These are phyloP conservation scores for Hyperoplus lanceolatus DNA, from an alignment of 2,797 vertebrate species.

Conservation along the genomic window DNA sequence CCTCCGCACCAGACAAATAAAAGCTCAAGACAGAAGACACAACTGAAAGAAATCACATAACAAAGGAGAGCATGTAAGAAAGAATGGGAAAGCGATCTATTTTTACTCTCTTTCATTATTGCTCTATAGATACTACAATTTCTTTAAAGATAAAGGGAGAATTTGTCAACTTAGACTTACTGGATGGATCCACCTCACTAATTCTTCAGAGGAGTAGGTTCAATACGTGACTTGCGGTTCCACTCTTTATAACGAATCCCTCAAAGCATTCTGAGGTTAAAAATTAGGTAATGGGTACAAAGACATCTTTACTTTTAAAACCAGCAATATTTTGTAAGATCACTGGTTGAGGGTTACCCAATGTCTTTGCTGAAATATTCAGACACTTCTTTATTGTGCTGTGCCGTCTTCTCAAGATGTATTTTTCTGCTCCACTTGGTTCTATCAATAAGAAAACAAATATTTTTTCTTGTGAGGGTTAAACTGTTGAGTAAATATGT, in stretches of 20 bases:
- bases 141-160: slow-evolving; percentile 31
- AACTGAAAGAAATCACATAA: slow-evolving; percentile 10
- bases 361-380: not conserved
- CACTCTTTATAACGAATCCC: slow-evolving; percentile 24
- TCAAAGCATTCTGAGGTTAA: slow-evolving; percentile 30
- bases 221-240: slow-evolving; percentile 44
- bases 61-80: not conserved
- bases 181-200: slow-evolving; percentile 33
- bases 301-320: slow-evolving; percentile 20
- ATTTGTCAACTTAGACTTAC: slow-evolving; percentile 26
- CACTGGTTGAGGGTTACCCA: not conserved
- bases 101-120: slow-evolving; percentile 24
- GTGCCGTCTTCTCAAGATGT: not conserved
- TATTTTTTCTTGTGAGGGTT: not conserved
- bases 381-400: not conserved
- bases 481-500: not conserved
- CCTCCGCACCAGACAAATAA: slow-evolving; percentile 12
- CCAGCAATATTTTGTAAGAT: slow-evolving; percentile 3
- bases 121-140: slow-evolving; percentile 14
- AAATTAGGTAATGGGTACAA: slow-evolving; percentile 22
- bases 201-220: slow-evolving; percentile 42
- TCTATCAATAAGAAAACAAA: not conserved
- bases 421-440: not conserved
- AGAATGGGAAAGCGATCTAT: slow-evolving; percentile 5
- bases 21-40: not conserved